Evolutionary conservation across 2,888 invertebrate species (phyloP), one percentile per base, ranked within the genome.

Genomic region (Chrysodeixis includens): DNA sequence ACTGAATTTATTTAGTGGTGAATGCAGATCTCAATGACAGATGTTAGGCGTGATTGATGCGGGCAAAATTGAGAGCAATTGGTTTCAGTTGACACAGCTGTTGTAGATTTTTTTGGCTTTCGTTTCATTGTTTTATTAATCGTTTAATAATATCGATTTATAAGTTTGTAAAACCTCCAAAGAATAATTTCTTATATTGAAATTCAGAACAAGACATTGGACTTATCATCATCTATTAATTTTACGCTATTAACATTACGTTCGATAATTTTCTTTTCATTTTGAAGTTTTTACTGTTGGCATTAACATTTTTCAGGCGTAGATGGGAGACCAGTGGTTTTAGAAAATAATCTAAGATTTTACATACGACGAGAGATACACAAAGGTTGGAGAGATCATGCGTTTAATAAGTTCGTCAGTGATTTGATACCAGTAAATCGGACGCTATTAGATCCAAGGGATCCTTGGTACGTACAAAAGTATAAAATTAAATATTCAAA

Each of bases 321-420:
- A 54, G 74, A 87, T 30, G 99, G 99, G 10, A 96, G 96, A 83
- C 97, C 98, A 0, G 98, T 99, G 0, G 91, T 96, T 18, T 94
- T 99, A 67, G 97, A 97, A 63, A 94, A 97, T 71, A 6, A 98
- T 97, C 69, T 97, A 96, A 86, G 97, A 97, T 92, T 97, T 96
- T 26, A 98, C 97, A 71, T 97, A 96, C 86, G 97, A 97, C 88
- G 97, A 96, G 95, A 97, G 77, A 97, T 98, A 61, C 97, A 97
- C 81, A 97, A 97, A 80, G 99, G 99, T n/a, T 99, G 99, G 99
- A 94, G 97, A 86, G 97, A 98, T 78, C 99, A 99, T 88, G 99
- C 99, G 18, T 99, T 99, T 94, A 99, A 99, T 95, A 98, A 99
- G 92, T 99, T 99, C 90, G 98, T 97, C 76, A 99, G 99, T 86